Base-by-base conservation (phyloP, 2,113 vertebrate species). In the Lanius ludovicianus region DNA sequence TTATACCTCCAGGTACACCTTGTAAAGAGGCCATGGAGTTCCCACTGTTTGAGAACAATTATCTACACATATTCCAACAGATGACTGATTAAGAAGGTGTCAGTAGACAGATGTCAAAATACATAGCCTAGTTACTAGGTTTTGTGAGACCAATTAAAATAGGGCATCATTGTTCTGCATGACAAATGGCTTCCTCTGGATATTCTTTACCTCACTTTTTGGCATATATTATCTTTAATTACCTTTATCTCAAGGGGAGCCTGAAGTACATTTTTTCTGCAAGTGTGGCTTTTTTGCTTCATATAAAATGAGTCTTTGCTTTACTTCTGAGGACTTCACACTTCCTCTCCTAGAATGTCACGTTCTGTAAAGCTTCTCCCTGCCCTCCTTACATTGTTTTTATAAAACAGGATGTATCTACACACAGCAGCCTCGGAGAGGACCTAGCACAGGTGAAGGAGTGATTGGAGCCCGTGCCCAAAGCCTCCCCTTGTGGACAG, bases 101-200 rank as follows among this genome's bases (percentile, higher is more conserved):
- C 67, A 77, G 67, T 59, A 88, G 63, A 80, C 16, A 10, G 71
- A 63, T 55, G 78, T 93, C 82, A 93, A 67, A 90, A 89, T 62
- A n/a, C 25, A 12, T 28, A 27, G 49, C 65, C 76, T 84, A 62
- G 22, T 88, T 88, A 65, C 79, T 59, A 30, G 42, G 52, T 60
- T 92, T 96, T 86, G 79, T 64, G 55, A 93, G 84, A 86, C 70
- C 79, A 95, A 84, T 92, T 94, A 93, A 91, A 96, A 88, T 25
- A 70, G 31, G 22, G 16, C 0, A 0, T 86, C 82, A 77, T 47
- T 88, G 63, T 70, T 90, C 90, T 77, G 56, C 52, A 39, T 86
- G 90, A 96, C 82, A 96, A 96, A 95, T 88, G 71, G 39, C 78
- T 96, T 95, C 71, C 82, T 93, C 78, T 80, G 64, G 39, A 68